These are phyloP conservation scores for Symphodus melops DNA, from an alignment of 2,113 vertebrate species.

Conservation along the genomic window DNA sequence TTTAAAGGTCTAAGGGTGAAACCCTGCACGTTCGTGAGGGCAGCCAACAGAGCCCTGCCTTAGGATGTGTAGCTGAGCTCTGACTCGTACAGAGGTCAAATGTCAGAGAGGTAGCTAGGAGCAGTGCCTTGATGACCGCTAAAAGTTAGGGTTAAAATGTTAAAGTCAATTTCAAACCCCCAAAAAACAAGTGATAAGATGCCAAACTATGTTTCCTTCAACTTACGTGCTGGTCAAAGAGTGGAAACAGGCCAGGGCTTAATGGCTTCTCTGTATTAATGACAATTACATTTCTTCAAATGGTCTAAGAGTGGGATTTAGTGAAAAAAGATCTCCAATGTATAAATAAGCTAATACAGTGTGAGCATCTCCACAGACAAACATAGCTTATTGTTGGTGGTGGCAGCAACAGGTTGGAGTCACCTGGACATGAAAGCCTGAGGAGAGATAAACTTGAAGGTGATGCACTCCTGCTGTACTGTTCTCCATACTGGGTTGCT, in stretches of 20 bases:
- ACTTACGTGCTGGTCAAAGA: constrained; percentile 8
- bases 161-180: constrained; percentile 37
- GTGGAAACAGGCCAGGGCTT: constrained; percentile 19
- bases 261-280: not conserved
- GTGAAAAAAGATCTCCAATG: not conserved
- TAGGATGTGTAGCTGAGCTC: constrained; percentile 47
- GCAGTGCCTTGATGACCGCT: constrained; percentile 26
- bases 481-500: constrained; percentile 32
- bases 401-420: constrained; percentile 41
- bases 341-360: not conserved
- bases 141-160: constrained; percentile 33
- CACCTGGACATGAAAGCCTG: constrained; percentile 51
- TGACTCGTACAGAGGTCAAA: constrained; percentile 31
- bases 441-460: constrained; percentile 65
- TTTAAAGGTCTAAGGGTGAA: constrained; percentile 28
- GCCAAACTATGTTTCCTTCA: constrained; percentile 24
- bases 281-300: not conserved
- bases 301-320: not conserved
- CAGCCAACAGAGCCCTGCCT: constrained; percentile 44
- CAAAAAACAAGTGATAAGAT: constrained; percentile 5
- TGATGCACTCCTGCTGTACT: constrained; percentile 39
- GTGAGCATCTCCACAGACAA: constrained; percentile 7
- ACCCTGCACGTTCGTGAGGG: constrained; percentile 29
- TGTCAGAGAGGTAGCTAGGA: constrained; percentile 41
- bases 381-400: constrained; percentile 7